phyloP scores from a whole-genome alignment of 2,797 vertebrate genomes.

The Gorsachius magnificus region DNA sequence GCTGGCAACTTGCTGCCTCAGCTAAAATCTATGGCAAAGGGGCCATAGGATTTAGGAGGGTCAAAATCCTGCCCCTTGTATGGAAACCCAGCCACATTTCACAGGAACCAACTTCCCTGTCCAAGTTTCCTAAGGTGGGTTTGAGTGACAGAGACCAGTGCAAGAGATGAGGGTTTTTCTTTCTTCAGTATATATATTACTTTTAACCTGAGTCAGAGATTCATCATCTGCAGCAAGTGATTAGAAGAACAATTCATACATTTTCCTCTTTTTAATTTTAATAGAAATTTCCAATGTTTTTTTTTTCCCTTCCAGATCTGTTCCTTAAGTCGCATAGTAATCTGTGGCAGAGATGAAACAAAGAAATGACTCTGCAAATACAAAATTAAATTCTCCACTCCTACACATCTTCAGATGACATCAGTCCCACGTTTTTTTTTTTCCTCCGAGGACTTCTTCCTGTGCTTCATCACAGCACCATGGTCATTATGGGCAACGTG shows the following conservation, averaged over 20 bases:
- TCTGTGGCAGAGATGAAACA: neutral
- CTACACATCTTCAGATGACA: neutral
- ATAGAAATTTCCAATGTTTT: neutral
- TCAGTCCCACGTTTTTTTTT: rapidly evolving
- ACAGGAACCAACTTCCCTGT: neutral
- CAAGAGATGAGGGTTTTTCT: neutral
- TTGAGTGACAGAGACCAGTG: neutral
- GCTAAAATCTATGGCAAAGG: neutral
- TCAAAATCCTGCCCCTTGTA: neutral
- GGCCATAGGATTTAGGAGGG: neutral
- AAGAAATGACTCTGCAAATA: neutral
- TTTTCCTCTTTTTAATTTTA: neutral
- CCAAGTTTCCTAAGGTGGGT: neutral
- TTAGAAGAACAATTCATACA: neutral
- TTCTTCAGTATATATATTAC: neutral
- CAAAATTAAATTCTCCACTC: neutral
- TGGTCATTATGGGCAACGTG: neutral
- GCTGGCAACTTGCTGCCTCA: neutral
- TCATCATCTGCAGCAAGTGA: neutral
- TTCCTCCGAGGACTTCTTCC: neutral
- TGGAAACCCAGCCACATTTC: neutral
- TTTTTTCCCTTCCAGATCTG: neutral
- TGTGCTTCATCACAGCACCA: neutral
- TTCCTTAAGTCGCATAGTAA: neutral
- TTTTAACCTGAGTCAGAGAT: neutral